Base-by-base conservation (phyloP, 1,140 invertebrate species). In the Aplysia californica region DNA sequence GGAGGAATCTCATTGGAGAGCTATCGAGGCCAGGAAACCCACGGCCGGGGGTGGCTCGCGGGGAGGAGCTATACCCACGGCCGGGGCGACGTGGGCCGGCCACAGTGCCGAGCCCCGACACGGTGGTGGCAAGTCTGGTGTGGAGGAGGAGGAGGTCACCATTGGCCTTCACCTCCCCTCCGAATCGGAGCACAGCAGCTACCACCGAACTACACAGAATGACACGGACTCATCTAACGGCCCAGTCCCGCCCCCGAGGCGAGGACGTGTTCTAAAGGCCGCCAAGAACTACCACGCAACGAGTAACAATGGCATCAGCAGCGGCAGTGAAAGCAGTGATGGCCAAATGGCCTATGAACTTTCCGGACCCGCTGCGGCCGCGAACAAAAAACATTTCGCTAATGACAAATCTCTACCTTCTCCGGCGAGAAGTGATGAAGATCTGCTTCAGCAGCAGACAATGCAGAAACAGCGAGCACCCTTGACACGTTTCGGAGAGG, bases 221-320 rank as follows among this genome's bases (percentile, higher is more conserved):
- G 86, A 86, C 83, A 86, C 83, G 76, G 86, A 86, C 80, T 87
- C 85, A 71, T 75, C 36, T 20, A 36, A 41, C 35, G 61, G 36
- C 71, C 75, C 77, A 75, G 75, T 75, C 68, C 77, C 74, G 38
- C 72, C 76, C 26, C 76, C 77, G 61, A 66, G 68, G 31, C 68
- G 65, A 39, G 55, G 55, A 6, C 69, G 67, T 44, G 66, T 44
- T 65, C 58, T 67, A 56, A 58, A 39, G 61, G 26, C 67, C 23
- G 59, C 39, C 21, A 70, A 70, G 65, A 64, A 50, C 59, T 67
- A 18, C 5, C 31, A 15, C 36, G 39, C 67, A 26, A 36, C 29
- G 59, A 74, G 29, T 69, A 56, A 38, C 35, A 59, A 61, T 41
- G n/a, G 21, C 35, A 61, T 18, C 31, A 61, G 44, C 58, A 73